Evolutionary conservation across 2,797 vertebrate genomes (phyloP).

Genomic region (Momotus momota): DNA sequence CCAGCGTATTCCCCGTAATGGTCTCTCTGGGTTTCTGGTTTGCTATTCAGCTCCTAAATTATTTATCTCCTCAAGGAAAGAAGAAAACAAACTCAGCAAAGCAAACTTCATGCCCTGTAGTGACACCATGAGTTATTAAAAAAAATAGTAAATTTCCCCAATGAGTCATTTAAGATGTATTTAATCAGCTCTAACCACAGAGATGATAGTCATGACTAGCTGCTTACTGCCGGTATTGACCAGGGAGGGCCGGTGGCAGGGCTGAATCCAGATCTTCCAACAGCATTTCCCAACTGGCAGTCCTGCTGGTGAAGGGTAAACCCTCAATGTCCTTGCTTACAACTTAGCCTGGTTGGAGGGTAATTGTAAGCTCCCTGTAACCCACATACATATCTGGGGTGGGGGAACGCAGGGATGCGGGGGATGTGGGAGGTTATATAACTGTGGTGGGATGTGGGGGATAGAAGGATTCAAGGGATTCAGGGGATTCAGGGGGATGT

Average conservation of each 20-base stretch:
- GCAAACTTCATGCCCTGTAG: conserved; percentile 46
- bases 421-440: not conserved
- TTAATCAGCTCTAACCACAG: conserved; percentile 38
- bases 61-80: conserved; percentile 6
- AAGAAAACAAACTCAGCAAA: conserved; percentile 15
- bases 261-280: rapidly evolving
- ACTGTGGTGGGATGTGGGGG: not conserved
- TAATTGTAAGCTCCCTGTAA: not conserved
- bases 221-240: not conserved
- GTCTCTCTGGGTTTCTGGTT: conserved; percentile 20
- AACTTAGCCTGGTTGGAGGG: not conserved
- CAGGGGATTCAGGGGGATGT: not conserved
- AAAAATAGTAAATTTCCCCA: not conserved
- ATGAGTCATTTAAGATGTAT: conserved; percentile 37
- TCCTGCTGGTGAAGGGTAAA: not conserved
- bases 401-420: not conserved
- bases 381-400: rapidly evolving
- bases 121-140: conserved; percentile 7
- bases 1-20: not conserved
- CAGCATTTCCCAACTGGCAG: not conserved
- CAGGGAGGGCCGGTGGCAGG: not conserved
- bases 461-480: not conserved
- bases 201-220: not conserved
- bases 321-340: not conserved
- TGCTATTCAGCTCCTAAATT: conserved; percentile 29